phyloP scores from a whole-genome alignment of 30 jellyfish, hydroid and myxozoan species.

The Aurelia sp. region DNA sequence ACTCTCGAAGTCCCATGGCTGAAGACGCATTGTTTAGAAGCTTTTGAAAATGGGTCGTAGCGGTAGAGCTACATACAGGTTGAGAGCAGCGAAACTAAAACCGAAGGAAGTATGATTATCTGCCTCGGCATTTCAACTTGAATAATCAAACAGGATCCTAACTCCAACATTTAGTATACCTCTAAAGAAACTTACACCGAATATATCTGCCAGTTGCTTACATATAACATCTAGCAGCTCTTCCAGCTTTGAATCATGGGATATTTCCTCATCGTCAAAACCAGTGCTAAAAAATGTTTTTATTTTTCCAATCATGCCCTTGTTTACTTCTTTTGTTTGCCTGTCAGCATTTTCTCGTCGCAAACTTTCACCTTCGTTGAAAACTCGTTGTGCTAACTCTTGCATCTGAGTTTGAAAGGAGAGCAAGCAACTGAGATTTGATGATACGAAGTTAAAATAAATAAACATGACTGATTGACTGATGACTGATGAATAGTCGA shows the following conservation, averaged over 20 bases:
- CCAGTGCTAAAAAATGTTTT: slow-evolving; percentile 36
- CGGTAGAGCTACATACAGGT: too few relatives aligned
- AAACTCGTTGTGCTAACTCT: slow-evolving; percentile 30
- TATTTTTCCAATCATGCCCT: slow-evolving; percentile 24
- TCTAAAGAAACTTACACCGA: slow-evolving; percentile 20
- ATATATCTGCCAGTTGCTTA: slow-evolving; percentile 47
- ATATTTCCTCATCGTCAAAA: slow-evolving; percentile 15
- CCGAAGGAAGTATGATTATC: too few relatives aligned
- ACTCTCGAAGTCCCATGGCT: too few relatives aligned
- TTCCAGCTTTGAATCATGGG: slow-evolving; percentile 46
- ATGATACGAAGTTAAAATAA: neutral
- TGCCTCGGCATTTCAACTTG: too few relatives aligned
- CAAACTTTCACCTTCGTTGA: slow-evolving; percentile 17
- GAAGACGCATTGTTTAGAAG: too few relatives aligned
- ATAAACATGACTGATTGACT: neutral
- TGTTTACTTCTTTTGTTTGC: neutral
- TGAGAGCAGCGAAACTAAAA: too few relatives aligned
- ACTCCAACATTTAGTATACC: too few relatives aligned
- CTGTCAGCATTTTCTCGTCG: slow-evolving; percentile 1
- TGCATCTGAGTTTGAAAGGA: slow-evolving; percentile 26
- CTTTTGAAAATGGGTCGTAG: too few relatives aligned
- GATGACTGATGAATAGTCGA: too few relatives aligned
- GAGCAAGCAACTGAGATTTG: too few relatives aligned
- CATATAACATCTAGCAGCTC: slow-evolving; percentile 31
- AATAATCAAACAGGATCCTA: too few relatives aligned